phyloP scores from a whole-genome alignment of 2,888 invertebrate species.

The Pandemis heparana region DNA sequence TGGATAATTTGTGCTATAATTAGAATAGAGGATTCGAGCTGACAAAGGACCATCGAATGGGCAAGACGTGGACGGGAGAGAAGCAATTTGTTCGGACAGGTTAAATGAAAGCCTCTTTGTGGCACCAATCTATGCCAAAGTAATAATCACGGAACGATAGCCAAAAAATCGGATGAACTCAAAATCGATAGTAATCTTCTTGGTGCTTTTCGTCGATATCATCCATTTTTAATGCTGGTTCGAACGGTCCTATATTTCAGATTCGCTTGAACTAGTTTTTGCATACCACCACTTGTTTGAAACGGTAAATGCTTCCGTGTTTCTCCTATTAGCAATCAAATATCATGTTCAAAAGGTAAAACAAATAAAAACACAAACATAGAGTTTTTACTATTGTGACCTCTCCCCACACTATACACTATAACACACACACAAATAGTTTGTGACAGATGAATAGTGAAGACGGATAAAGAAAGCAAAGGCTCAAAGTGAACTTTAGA shows the following conservation, averaged over 20 bases:
- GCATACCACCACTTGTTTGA: neutral
- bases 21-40: slow-evolving; percentile 6
- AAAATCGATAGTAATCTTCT: slow-evolving; percentile 7
- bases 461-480: neutral
- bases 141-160: neutral
- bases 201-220: neutral
- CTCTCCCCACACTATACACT: too few species aligned
- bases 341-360: neutral
- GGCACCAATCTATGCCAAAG: slow-evolving; percentile 12
- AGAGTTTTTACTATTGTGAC: too few species aligned
- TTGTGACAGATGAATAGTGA: neutral
- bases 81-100: slow-evolving; percentile 6
- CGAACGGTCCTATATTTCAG: neutral
- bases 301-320: neutral
- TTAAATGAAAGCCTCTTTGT: neutral
- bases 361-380: neutral
- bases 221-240: slow-evolving; percentile 10
- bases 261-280: neutral
- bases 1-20: slow-evolving; percentile 31
- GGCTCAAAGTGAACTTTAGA: neutral
- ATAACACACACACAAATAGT: too few species aligned
- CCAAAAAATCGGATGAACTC: neutral
- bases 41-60: slow-evolving; percentile 16
- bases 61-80: slow-evolving; percentile 26
- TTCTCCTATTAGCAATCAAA: neutral